These are phyloP conservation scores for Cynaeus angustus DNA, from an alignment of 2,888 invertebrate species.

Conservation along the genomic window DNA sequence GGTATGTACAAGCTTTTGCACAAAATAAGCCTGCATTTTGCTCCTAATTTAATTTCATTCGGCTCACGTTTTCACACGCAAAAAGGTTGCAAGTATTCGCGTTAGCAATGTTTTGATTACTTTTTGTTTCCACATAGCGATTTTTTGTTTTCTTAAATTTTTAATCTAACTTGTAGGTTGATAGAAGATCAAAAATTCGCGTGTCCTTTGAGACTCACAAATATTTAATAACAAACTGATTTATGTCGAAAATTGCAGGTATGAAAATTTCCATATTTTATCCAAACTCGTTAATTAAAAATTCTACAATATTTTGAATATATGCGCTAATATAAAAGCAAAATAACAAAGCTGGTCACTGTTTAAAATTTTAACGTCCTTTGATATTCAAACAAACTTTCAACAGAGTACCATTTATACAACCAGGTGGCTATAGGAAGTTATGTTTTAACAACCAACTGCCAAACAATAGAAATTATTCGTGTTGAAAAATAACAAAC, in stretches of 20 bases:
- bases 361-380: background rate
- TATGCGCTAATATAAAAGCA: background rate
- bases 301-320: background rate
- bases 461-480: background rate
- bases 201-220: too few species aligned
- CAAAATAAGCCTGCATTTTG: slow-evolving; percentile 8
- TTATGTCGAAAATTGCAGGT: too few species aligned
- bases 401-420: background rate
- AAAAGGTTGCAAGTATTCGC: background rate
- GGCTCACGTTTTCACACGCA: background rate
- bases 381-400: background rate
- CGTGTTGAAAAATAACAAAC: background rate
- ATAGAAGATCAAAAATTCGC: too few species aligned
- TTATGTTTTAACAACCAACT: slow-evolving; percentile 10
- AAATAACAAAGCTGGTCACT: background rate
- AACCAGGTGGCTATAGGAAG: background rate
- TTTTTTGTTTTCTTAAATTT: background rate
- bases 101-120: background rate
- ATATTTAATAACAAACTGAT: too few species aligned
- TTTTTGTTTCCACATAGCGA: background rate
- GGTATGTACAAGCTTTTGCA: slow-evolving; percentile 2
- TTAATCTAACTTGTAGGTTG: too few species aligned
- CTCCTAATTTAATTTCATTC: slow-evolving; percentile 25
- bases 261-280: too few species aligned
- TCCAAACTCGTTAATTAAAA: background rate